Evolutionary conservation across 2,797 vertebrate species (phyloP).

Genomic region (Cuniculus paca): DNA sequence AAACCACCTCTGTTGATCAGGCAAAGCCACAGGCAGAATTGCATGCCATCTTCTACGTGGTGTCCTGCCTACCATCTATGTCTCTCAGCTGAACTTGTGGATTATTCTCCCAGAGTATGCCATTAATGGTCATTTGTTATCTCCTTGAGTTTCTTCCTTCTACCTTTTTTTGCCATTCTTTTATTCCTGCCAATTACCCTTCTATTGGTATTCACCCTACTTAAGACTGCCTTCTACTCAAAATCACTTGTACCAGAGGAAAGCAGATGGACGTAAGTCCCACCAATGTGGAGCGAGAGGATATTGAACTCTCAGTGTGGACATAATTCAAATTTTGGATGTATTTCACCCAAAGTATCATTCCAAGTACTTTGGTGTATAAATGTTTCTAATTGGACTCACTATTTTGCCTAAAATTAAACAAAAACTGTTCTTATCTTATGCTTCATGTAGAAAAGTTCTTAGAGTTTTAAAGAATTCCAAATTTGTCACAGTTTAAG

Average conservation of each 20-base stretch:
- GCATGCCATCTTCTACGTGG: background rate
- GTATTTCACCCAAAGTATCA: background rate
- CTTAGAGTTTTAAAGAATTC: conserved; percentile 35
- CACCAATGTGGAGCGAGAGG: background rate
- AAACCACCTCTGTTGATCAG: background rate
- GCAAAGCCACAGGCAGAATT: background rate
- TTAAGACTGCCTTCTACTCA: background rate
- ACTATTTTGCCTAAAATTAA: conserved; percentile 54
- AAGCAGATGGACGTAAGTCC: background rate
- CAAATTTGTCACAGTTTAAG: conserved; percentile 55
- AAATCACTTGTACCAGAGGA: background rate
- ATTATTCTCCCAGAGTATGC: background rate
- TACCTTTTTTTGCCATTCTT: background rate
- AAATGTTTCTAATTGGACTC: conserved; percentile 48
- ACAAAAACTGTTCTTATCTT: background rate
- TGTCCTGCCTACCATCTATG: background rate
- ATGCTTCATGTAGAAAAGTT: background rate
- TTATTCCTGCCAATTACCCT: background rate
- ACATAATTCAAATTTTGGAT: background rate
- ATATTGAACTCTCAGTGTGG: background rate
- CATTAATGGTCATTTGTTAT: background rate
- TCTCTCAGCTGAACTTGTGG: fast-evolving
- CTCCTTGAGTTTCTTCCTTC: background rate
- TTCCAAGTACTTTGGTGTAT: background rate
- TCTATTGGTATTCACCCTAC: background rate